Conservation (phyloP, 2,113 vertebrate genomes). For the Sinocyclocheilus maitianheensis region DNA sequence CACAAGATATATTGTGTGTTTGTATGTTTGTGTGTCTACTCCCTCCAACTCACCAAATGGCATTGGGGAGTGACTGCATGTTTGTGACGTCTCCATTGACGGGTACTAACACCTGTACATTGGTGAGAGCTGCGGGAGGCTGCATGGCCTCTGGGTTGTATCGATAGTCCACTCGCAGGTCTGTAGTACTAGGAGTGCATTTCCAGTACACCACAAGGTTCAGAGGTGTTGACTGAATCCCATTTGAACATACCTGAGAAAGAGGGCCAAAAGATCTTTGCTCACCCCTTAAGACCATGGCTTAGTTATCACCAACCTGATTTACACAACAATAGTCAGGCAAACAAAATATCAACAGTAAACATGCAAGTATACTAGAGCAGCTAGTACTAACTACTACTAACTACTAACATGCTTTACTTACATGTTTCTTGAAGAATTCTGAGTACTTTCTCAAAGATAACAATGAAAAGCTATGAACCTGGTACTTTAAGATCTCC, state of each 20-base stretch:
- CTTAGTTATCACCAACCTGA: too few relatives aligned
- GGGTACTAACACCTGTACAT: constrained; percentile 90
- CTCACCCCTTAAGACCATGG: not conserved
- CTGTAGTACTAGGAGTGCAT: constrained; percentile 85
- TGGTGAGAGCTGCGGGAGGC: constrained; percentile 80
- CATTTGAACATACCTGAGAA: constrained; percentile 89
- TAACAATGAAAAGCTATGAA: constrained; percentile 57
- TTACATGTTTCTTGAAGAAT: not conserved
- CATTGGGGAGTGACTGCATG: constrained; percentile 92
- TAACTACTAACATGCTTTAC: constrained; percentile 2
- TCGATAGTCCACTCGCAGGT: constrained; percentile 92
- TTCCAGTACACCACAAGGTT: constrained; percentile 98
- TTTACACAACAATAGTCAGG: not conserved
- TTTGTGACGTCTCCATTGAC: constrained; percentile 90
- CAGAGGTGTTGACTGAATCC: constrained; percentile 94
- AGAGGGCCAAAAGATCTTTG: constrained; percentile 22
- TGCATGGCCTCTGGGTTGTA: constrained; percentile 95
- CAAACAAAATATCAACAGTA: not conserved
- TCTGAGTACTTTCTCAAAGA: not conserved
- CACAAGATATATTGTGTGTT: not conserved
- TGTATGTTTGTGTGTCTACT: not conserved
- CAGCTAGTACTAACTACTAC: not conserved
- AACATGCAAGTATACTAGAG: not conserved
- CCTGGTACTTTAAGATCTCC: constrained; percentile 98
- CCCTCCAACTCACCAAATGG: constrained; percentile 82